Evolutionary conservation across 1,140 invertebrate genomes (phyloP), one percentile per base, ranked within the genome.

Genomic region (Lerema accius): DNA sequence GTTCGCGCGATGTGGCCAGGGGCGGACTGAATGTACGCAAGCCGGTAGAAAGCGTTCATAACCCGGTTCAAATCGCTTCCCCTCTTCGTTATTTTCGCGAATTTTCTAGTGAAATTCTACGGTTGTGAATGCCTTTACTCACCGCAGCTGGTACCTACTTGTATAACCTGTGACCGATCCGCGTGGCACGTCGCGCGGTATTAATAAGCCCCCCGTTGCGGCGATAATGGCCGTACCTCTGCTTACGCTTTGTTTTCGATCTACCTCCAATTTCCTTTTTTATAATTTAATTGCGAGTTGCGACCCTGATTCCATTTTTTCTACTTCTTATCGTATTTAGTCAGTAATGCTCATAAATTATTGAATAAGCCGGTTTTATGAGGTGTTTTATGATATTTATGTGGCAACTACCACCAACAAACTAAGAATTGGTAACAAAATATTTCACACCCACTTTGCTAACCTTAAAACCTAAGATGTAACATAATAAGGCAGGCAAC

Each of bases 71-170:
- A 80, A 80, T 88, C 66, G 66, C 73, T 80, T 75, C 65, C 51
- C 78, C 68, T 76, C 48, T 63, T 53, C 67, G 71, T 78, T 71
- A 73, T 78, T 76, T 71, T 76, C 45, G 61, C 58, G 69, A 76
- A 78, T 74, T 74, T 78, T 76, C 71, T 63, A 77, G 62, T 65
- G 63, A 51, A 78, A 85, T 78, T 80, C 69, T 13, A n/a, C 74
- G 76, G 63, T 76, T 74, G 76, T 84, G 81, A 79, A 82, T 79
- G 62, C 70, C 72, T 82, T 82, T 79, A 75, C 71, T 72, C 42
- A 46, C 42, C 14, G 37, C 28, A 23, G 26, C 60, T n/a, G 14
- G 19, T n/a, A 35, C 45, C 61, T 26, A 46, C 53, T 63, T 46
- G 23, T 9, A 55, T 42, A 37, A 37, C 40, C 42, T 55, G 51